Conservation (phyloP, 2,797 vertebrate genomes). For the Sebastes diaconus region DNA sequence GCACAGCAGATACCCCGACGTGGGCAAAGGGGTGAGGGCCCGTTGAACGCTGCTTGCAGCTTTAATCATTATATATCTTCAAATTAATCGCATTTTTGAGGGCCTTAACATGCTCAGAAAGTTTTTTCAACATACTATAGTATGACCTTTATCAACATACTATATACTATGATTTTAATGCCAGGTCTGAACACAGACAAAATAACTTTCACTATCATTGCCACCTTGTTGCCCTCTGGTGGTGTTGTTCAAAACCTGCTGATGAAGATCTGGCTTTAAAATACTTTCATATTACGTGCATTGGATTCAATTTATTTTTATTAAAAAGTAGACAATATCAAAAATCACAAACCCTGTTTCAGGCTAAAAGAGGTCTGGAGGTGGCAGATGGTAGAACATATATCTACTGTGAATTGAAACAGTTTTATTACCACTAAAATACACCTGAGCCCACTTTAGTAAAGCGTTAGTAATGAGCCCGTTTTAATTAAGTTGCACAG, state of each 20-base stretch:
- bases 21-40: too few species aligned
- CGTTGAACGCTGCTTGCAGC: too few species aligned
- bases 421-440: background rate
- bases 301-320: slow-evolving; percentile 22
- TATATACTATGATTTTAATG: too few species aligned
- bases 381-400: background rate
- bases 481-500: background rate
- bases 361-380: slow-evolving; percentile 13
- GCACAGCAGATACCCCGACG: too few species aligned
- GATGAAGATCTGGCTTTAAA: background rate
- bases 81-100: too few species aligned
- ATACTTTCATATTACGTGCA: background rate
- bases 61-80: too few species aligned
- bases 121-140: too few species aligned
- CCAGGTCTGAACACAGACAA: too few species aligned
- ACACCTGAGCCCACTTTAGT: background rate
- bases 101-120: too few species aligned
- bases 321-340: slow-evolving; percentile 61
- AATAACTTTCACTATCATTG: background rate
- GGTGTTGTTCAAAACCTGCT: background rate
- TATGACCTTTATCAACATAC: too few species aligned
- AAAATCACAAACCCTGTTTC: slow-evolving; percentile 36
- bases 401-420: background rate
- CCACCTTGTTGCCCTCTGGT: background rate
- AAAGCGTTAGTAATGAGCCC: background rate